Evolutionary conservation across 2,797 vertebrate species (phyloP).

Genomic region (Phoeniculus purpureus): DNA sequence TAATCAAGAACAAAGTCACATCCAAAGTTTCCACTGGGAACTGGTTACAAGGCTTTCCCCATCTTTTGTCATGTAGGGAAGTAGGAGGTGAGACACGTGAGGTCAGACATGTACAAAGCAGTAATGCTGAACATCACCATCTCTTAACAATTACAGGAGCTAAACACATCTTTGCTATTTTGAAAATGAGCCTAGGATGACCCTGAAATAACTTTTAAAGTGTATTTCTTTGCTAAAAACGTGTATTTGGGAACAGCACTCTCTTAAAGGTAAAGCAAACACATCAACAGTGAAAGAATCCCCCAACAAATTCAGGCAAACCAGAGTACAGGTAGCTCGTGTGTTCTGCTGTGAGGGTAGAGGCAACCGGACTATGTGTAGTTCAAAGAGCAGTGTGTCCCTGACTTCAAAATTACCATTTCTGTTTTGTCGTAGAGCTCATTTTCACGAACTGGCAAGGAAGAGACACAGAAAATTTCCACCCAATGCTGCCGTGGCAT

Average conservation of each 20-base stretch:
- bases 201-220: conserved; percentile 40
- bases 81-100: background rate
- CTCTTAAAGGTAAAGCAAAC: conserved; percentile 21
- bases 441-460: conserved; percentile 24
- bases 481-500: background rate
- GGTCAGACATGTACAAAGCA: background rate
- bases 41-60: background rate
- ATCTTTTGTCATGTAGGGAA: background rate
- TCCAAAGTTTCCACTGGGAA: background rate
- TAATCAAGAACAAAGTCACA: background rate
- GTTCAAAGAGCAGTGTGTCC: conserved; percentile 49
- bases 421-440: conserved; percentile 58
- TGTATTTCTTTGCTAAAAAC: conserved; percentile 1
- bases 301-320: background rate
- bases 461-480: conserved; percentile 47
- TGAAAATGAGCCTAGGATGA: conserved; percentile 8
- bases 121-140: background rate
- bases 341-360: background rate
- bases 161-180: background rate
- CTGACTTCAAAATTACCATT: conserved; percentile 54
- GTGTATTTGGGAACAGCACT: background rate
- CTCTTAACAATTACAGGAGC: background rate
- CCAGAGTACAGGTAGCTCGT: background rate
- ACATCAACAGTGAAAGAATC: background rate
- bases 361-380: conserved; percentile 14